Evolutionary conservation across 2,113 vertebrate genomes (phyloP), one percentile per base, ranked within the genome.

Genomic region (Tupaia tana): DNA sequence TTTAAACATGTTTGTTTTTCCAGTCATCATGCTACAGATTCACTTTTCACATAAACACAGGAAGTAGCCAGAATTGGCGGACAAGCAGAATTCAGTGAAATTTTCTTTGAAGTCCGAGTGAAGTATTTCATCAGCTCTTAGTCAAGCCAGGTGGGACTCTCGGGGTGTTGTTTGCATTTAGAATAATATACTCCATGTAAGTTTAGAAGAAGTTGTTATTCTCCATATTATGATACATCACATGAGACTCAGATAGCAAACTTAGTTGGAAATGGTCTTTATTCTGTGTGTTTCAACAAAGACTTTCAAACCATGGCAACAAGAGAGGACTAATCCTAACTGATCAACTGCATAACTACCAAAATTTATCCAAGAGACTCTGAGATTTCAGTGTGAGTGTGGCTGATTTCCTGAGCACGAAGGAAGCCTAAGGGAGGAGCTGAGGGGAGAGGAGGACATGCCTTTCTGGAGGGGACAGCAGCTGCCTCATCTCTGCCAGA

Each of bases 1-100:
- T 94, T 96, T 77, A 92, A 95, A 74, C 75, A 73, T 86, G 73
- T 82, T 93, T 96, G 75, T 83, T 94, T 94, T 96, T 93, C 58
- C 64, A 93, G 18, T 7, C 29, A 58, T 83, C 20, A 43, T 79
- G 59, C 7, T 78, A 90, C 34, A 75, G 89, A 63, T 87, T 93
- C 24, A 34, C 52, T 81, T 95, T 85, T 74, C 52, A 52, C 56
- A 88, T 61, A 94, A 94, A 91, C 52, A 93, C 52, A 52, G 56
- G 9, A 94, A 80, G 64, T 83, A 86, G 69, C 31, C 19, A 85
- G 58, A 29, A 34, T 63, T 86, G 89, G n/a, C 66, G 58, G 67
- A n/a, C 86, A 43, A 85, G 70, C 15, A 88, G 27, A 92, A 88
- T 56, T 82, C 73, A 85, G 56, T 56, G 67, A 74, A 43, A 79